These are phyloP conservation scores for Sinelater perroti DNA, from an alignment of 2,888 invertebrate species.

Conservation along the genomic window DNA sequence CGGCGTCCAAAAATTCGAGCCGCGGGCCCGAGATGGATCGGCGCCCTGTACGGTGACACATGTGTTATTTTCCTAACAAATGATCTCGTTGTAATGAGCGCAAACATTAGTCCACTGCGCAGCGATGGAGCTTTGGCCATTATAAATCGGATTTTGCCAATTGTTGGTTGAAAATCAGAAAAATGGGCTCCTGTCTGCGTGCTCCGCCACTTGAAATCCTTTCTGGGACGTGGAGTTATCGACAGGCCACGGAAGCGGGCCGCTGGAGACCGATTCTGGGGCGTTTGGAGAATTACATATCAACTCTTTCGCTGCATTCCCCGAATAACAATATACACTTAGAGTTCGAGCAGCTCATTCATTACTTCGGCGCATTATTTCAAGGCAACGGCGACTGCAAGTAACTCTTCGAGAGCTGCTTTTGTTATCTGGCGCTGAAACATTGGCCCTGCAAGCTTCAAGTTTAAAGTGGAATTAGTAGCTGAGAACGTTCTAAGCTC, in stretches of 20 bases:
- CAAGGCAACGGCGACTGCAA: conserved; percentile 9
- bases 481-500: too few relatives aligned
- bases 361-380: conserved; percentile 10
- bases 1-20: conserved; percentile 12
- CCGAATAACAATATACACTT: conserved; percentile 25
- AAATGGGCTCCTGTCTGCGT: conserved; percentile 7
- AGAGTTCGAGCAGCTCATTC: conserved; percentile 17
- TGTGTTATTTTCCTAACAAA: conserved; percentile 22
- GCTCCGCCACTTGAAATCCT: not conserved
- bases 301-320: conserved; percentile 33
- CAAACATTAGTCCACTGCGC: too few relatives aligned
- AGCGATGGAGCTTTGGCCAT: too few relatives aligned
- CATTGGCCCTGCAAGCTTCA: not conserved
- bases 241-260: conserved; percentile 33
- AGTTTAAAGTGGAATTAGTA: too few relatives aligned
- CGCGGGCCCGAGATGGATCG: too few relatives aligned
- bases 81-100: conserved; percentile 24
- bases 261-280: conserved; percentile 49
- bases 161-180: too few relatives aligned
- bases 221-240: conserved; percentile 28
- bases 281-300: conserved; percentile 47
- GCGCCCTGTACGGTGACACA: conserved; percentile 16
- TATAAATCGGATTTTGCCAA: too few relatives aligned
- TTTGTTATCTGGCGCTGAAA: conserved; percentile 7
- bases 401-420: not conserved